Conservation (phyloP, 2,113 vertebrate species). For the Aplodontia rufa region DNA sequence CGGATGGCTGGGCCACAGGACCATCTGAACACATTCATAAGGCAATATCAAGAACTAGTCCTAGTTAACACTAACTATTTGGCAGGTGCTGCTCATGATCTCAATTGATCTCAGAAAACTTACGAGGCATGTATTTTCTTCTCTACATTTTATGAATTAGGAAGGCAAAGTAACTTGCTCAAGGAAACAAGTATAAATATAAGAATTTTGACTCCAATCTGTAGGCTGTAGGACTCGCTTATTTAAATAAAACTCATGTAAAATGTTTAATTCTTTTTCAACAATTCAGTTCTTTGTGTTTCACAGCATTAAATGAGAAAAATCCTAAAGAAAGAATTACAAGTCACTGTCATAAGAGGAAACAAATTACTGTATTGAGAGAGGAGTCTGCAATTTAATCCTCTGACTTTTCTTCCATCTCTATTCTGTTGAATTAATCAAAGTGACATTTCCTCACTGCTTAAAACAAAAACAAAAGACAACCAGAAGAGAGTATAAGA, state of each 20-base stretch:
- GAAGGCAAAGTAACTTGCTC: not conserved
- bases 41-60: not conserved
- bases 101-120: not conserved
- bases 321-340: not conserved
- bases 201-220: not conserved
- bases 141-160: not conserved
- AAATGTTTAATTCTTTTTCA: constrained; percentile 4
- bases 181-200: not conserved
- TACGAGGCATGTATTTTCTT: not conserved
- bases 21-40: not conserved
- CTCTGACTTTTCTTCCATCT: not conserved
- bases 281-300: not conserved
- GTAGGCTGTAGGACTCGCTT: not conserved
- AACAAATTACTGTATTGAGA: not conserved
- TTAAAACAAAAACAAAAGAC: not conserved
- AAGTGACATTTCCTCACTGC: not conserved
- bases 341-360: not conserved
- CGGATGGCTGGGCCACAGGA: not conserved
- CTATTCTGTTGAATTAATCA: not conserved
- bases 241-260: constrained; percentile 9
- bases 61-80: not conserved
- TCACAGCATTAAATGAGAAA: not conserved
- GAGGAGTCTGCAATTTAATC: not conserved
- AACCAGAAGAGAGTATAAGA: not conserved
- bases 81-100: not conserved